phyloP scores from a whole-genome alignment of 2,797 vertebrate genomes.

The Telmatherina bonti region DNA sequence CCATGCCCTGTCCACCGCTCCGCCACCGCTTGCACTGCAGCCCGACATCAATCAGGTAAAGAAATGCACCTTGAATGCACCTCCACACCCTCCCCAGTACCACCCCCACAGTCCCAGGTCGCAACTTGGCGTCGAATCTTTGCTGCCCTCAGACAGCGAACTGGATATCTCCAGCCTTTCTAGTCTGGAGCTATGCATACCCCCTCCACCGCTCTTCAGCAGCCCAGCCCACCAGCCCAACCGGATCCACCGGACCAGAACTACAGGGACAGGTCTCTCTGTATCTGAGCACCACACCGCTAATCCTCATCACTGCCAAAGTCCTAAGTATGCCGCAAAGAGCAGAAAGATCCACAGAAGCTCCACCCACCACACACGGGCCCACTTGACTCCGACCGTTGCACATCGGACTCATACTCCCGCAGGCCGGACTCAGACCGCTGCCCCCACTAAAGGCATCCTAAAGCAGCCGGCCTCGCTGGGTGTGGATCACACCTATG shows the following conservation, averaged over 20 bases:
- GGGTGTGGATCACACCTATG: constrained; percentile 39
- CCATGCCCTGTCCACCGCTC: constrained; percentile 77
- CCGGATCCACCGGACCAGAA: constrained; percentile 5
- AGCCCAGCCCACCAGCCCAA: neutral
- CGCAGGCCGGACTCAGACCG: neutral
- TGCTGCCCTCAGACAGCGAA: constrained; percentile 83
- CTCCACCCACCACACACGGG: neutral
- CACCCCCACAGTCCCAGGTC: neutral
- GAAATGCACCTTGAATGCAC: constrained; percentile 36
- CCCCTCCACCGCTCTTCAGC: constrained; percentile 46
- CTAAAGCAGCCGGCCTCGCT: constrained; percentile 82
- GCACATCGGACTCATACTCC: too few species aligned
- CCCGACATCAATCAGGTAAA: constrained; percentile 87
- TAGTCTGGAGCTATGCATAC: constrained; percentile 71
- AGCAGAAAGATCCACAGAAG: constrained; percentile 59
- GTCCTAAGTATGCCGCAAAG: neutral
- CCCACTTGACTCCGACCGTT: neutral
- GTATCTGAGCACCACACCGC: neutral
- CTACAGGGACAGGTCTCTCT: neutral
- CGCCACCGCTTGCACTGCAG: constrained; percentile 43
- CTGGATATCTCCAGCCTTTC: constrained; percentile 80
- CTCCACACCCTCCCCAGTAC: constrained; percentile 10
- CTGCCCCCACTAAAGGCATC: constrained; percentile 74
- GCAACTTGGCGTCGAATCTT: constrained; percentile 21
- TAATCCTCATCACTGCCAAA: fast-evolving